phyloP scores from a whole-genome alignment of 2,888 invertebrate genomes.

The Ectobius pallidus region DNA sequence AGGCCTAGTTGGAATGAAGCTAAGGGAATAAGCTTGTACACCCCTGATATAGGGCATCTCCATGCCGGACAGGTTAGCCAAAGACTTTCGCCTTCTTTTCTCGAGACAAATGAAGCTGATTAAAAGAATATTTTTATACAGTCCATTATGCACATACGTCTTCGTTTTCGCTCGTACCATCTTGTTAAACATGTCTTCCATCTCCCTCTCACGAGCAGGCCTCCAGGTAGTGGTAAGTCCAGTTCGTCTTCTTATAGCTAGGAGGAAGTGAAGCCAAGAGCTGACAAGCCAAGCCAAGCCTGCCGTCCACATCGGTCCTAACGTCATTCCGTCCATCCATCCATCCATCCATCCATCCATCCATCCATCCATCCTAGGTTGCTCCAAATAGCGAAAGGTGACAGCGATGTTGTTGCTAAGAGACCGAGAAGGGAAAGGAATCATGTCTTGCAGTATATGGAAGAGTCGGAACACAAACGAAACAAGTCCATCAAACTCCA shows the following conservation, averaged over 20 bases:
- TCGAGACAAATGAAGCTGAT: neutral
- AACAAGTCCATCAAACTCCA: no score
- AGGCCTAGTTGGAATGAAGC: no score
- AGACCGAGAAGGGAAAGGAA: neutral
- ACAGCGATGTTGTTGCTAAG: neutral
- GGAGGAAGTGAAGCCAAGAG: neutral
- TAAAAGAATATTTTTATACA: neutral
- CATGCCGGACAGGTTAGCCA: neutral
- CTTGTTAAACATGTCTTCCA: neutral
- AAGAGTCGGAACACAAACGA: neutral
- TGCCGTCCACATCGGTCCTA: no score
- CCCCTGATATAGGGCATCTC: neutral
- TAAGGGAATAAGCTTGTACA: no score
- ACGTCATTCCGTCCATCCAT: no score
- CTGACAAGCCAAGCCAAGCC: neutral
- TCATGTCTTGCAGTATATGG: neutral
- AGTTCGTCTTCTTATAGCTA: neutral
- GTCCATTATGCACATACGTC: no score
- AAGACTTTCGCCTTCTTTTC: neutral
- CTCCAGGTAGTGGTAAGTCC: neutral
- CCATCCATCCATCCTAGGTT: neutral
- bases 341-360: neutral
- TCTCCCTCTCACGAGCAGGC: neutral
- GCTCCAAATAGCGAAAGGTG: conserved; percentile 22
- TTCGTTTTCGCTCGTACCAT: no score